Percentiles rank a stretch among this genome's conserved stretches.
Conservation (phyloP, 1,140 invertebrate species). For the Papilio polyxenes region DNA sequence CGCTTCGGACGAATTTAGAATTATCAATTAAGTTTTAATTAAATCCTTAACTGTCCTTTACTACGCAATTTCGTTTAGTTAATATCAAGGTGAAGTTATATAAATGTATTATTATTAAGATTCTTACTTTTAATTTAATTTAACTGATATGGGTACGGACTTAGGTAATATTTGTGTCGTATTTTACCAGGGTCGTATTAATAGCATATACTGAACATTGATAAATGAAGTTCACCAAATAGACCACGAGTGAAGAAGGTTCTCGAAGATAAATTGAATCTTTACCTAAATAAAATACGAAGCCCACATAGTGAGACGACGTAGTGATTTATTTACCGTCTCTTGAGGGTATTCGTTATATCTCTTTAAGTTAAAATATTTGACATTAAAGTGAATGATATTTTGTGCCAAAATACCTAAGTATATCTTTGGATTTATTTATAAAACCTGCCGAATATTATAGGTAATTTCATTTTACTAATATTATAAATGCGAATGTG, state of each 20-base stretch:
- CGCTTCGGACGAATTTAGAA: neutral
- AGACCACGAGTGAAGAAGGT: neutral
- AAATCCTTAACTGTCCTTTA: neutral
- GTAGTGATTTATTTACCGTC: conserved; percentile 9
- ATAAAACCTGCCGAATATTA: too few relatives aligned
- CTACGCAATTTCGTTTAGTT: neutral
- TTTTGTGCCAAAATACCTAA: neutral
- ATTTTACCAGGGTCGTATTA: neutral
- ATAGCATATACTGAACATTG: neutral
- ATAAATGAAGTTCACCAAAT: neutral
- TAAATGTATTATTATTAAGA: too few relatives aligned
- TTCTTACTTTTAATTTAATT: too few relatives aligned
- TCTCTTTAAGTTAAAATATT: conserved; percentile 23
- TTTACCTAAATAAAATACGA: conserved; percentile 24
- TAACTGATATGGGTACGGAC: too few relatives aligned
- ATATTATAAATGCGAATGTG: too few relatives aligned
- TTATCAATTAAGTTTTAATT: conserved; percentile 1
- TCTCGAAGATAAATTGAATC: conserved; percentile 12
- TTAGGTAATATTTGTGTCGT: neutral
- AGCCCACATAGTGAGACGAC: conserved; percentile 1
- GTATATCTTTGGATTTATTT: neutral
- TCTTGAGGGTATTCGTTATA: neutral
- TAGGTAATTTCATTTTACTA: too few relatives aligned
- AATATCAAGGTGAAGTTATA: neutral
- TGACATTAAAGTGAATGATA: neutral